A percentile compares a stretch with the other conserved stretches of the same genome.
Evolutionary conservation across 1,140 invertebrate species (phyloP).

Genomic region (Hesperophylax magnus): DNA sequence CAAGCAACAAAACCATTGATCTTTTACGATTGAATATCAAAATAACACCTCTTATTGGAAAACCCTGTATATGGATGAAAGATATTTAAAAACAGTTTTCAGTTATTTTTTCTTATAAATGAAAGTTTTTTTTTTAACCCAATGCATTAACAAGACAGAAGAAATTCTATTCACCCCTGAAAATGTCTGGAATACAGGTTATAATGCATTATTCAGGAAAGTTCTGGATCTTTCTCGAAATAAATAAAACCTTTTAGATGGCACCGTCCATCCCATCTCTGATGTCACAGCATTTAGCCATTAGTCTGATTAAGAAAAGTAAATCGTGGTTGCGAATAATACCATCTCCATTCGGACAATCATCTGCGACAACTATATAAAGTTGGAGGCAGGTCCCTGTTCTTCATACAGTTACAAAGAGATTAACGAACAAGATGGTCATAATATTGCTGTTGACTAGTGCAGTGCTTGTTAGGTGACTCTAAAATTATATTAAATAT

Average conservation of each 20-base stretch:
- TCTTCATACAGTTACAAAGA: not conserved
- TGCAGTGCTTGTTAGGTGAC: constrained; percentile 10
- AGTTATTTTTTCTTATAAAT: too few species aligned
- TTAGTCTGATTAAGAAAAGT: constrained; percentile 3
- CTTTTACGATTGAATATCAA: too few species aligned
- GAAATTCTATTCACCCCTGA: too few species aligned
- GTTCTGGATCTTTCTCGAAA: too few species aligned
- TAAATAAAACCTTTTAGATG: not conserved
- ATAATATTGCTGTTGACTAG: not conserved
- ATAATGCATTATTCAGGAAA: too few species aligned
- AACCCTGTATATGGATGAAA: too few species aligned
- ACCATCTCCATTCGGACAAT: not conserved
- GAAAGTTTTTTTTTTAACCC: too few species aligned
- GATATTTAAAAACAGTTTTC: too few species aligned
- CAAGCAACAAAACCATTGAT: too few species aligned
- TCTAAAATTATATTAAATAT: not conserved
- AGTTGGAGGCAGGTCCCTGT: not conserved
- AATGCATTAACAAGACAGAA: too few species aligned
- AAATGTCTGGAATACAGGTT: too few species aligned
- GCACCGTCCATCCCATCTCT: not conserved
- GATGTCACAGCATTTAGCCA: not conserved
- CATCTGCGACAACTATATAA: not conserved
- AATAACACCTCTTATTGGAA: too few species aligned
- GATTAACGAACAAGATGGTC: not conserved
- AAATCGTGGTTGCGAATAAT: not conserved